Base-by-base conservation (phyloP, 1,140 invertebrate species). In the Archegozetes longisetosus region DNA sequence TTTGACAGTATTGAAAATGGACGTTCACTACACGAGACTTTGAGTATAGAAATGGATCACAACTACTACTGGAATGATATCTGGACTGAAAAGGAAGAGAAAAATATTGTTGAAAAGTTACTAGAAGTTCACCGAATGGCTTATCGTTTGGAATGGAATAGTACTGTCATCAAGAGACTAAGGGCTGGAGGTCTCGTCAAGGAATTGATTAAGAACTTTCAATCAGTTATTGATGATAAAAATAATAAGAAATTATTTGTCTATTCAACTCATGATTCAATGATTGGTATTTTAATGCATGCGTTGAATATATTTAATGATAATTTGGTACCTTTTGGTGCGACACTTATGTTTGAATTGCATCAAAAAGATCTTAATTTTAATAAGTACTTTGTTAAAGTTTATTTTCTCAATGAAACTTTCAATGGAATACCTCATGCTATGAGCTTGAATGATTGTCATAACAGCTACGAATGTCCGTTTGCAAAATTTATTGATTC, bases 361-460 rank as follows among this genome's bases (percentile, higher is more conserved):
- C 57, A 58, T 51, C 51, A 58, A 25, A 40, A 28, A 6, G 2
- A 52, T 46, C 29, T 40, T 40, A 17, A 9, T 17, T 6, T 9
- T 17, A 17, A 75, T 84, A 4, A 76, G 79, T 17, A 72, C 90
- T 29, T 68, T 89, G 25, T 70, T 88, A 25, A 87, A 90, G 72
- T 40, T 17, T 40, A 40, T 40, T 40, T 9, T 40, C 17, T 40
- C 6, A 6, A 17, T 6, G 32, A 40, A 6, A 40, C 32, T 6
- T 40, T 40, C 17, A 17, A 6, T 17, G 32, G 17, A 17, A 9
- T 17, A 17, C 32, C 32, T 9, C 6, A 6, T 9, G 6, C 32
- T 6, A 17, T 40, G 6, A 6, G 17, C 6, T 40, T 40, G 32
- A 17, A 17, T 40, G 17, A 40, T 40, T 40, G 32, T 40, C 6